A percentile compares a stretch with the other conserved stretches of the same genome.
phyloP scores from a whole-genome alignment of 2,797 vertebrate species.

The Discoglossus pictus region DNA sequence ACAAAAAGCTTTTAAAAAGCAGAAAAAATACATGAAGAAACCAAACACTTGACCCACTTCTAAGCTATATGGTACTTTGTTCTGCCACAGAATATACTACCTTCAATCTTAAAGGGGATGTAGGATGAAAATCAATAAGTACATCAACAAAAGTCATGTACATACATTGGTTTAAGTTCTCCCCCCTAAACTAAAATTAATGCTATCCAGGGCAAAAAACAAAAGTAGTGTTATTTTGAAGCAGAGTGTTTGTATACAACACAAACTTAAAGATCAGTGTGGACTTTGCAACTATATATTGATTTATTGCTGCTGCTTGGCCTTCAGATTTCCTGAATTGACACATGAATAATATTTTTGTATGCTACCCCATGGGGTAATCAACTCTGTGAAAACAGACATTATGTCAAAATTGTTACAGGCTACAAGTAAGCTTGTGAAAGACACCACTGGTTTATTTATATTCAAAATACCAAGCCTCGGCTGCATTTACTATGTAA shows the following conservation, averaged over 20 bases:
- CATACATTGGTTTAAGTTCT: neutral
- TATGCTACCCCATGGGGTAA: constrained; percentile 6
- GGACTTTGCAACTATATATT: constrained; percentile 13
- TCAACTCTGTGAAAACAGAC: constrained; percentile 11
- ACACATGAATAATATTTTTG: constrained; percentile 1
- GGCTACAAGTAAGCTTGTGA: neutral
- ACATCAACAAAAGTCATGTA: constrained; percentile 12
- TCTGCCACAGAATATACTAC: neutral
- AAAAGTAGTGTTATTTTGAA: constrained; percentile 7
- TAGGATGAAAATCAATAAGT: constrained; percentile 33
- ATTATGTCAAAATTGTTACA: constrained; percentile 6
- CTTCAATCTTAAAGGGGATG: constrained; percentile 1
- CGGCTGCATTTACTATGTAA: constrained; percentile 1
- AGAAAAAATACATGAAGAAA: constrained; percentile 15
- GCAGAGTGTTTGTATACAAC: neutral
- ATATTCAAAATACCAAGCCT: neutral
- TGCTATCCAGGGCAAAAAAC: neutral
- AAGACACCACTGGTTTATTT: neutral
- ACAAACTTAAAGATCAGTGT: constrained; percentile 16
- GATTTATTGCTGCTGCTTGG: constrained; percentile 18
- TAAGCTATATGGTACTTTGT: constrained; percentile 7
- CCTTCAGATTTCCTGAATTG: neutral
- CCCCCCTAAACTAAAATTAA: constrained; percentile 2
- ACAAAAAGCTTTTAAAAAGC: constrained; percentile 20
- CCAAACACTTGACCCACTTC: constrained; percentile 16